A percentile compares a stretch with the other conserved stretches of the same genome.
Conservation (phyloP, 35 echinoderm and acorn worm species). For the Amphiura filiformis region DNA sequence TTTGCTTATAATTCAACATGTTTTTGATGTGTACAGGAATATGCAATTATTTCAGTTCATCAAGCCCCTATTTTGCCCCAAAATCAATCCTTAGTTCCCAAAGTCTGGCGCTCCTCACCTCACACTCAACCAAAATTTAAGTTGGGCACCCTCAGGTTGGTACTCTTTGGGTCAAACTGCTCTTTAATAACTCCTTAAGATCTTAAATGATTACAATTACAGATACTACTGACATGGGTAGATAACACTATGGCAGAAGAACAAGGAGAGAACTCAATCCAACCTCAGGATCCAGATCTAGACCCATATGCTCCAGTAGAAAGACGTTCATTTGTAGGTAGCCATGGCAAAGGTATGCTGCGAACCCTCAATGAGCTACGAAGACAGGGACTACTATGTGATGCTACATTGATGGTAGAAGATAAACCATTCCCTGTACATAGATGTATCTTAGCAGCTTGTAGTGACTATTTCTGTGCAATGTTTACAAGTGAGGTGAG, state of each 20-base stretch:
- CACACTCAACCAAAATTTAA: too few species aligned
- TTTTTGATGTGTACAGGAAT: too few species aligned
- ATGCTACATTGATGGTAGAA: slow-evolving; percentile 64
- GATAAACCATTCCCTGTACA: slow-evolving; percentile 45
- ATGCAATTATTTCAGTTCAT: too few species aligned
- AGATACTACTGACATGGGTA: background rate
- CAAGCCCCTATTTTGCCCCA: too few species aligned
- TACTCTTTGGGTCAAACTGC: too few species aligned
- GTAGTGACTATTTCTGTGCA: slow-evolving; percentile 82
- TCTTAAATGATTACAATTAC: too few species aligned
- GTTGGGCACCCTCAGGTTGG: too few species aligned
- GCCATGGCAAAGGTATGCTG: slow-evolving; percentile 49
- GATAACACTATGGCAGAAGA: background rate
- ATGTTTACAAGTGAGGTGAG: slow-evolving; percentile 79
- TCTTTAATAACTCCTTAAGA: too few species aligned
- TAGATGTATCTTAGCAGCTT: slow-evolving; percentile 60
- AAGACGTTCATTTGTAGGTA: slow-evolving; percentile 9
- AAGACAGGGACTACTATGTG: slow-evolving; percentile 48
- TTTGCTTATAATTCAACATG: too few species aligned
- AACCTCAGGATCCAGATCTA: background rate
- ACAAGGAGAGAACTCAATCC: background rate
- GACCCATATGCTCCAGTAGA: background rate
- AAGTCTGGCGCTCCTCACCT: too few species aligned
- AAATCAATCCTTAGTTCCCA: too few species aligned
- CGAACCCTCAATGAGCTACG: slow-evolving; percentile 52